Evolutionary conservation across 2,797 vertebrate genomes (phyloP).

Genomic region (Sebastes baramenuke): DNA sequence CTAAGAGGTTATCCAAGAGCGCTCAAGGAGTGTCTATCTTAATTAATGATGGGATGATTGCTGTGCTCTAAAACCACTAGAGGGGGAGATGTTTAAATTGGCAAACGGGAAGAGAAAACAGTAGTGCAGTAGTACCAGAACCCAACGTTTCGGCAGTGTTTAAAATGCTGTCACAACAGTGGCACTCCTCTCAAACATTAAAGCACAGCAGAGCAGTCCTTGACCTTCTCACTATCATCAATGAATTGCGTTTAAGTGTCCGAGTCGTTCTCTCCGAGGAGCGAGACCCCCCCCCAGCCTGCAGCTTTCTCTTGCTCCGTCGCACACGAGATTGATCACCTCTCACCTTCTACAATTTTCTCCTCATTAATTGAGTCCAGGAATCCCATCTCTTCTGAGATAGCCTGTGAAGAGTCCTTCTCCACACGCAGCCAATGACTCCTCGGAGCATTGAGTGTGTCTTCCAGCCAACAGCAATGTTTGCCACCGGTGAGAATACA

Average conservation of each 20-base stretch:
- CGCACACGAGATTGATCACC: slow-evolving; percentile 51
- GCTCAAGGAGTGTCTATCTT: slow-evolving; percentile 41
- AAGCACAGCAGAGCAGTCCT: slow-evolving; percentile 23
- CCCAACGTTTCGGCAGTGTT: background rate
- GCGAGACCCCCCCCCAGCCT: background rate
- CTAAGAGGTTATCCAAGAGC: slow-evolving; percentile 47
- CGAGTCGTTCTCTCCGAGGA: background rate
- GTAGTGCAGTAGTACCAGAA: background rate
- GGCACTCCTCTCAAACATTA: background rate
- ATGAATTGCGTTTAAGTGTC: slow-evolving; percentile 33
- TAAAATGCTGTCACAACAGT: background rate
- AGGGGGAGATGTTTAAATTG: slow-evolving; percentile 15
- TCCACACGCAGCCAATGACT: slow-evolving; percentile 19
- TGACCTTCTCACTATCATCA: slow-evolving; percentile 36
- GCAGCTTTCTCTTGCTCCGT: background rate
- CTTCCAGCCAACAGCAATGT: slow-evolving; percentile 47
- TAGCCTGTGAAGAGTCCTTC: slow-evolving; percentile 13
- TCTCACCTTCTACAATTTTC: slow-evolving; percentile 54
- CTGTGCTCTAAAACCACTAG: slow-evolving; percentile 11
- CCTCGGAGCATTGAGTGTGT: slow-evolving; percentile 27
- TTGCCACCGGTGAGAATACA: slow-evolving; percentile 39
- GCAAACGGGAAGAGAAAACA: slow-evolving; percentile 9
- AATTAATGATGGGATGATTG: slow-evolving; percentile 60
- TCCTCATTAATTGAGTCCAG: slow-evolving; percentile 53
- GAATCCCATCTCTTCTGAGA: slow-evolving; percentile 35